Percentiles rank a stretch among this genome's conserved stretches.
phyloP scores from a whole-genome alignment of 2,888 invertebrate species.

The Drosophila buzzatii region DNA sequence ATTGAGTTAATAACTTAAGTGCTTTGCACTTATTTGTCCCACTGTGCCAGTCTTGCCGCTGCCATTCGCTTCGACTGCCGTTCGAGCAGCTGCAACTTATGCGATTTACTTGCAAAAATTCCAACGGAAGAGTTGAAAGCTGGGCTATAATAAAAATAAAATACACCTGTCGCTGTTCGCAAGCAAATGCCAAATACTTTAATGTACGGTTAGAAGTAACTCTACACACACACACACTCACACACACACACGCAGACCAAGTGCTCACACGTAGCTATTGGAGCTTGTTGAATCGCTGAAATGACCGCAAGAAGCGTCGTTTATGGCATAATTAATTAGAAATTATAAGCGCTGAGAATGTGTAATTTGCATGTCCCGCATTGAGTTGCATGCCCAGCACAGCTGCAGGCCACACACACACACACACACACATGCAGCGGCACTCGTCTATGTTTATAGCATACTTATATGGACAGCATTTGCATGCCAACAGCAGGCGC shows the following conservation, averaged over 20 bases:
- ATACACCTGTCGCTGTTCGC: slow-evolving; percentile 62
- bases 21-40: neutral
- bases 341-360: slow-evolving; percentile 75
- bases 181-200: slow-evolving; percentile 38
- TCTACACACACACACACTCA: slow-evolving; percentile 2
- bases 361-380: slow-evolving; percentile 72
- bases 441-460: slow-evolving; percentile 16
- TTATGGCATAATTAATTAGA: slow-evolving; percentile 83
- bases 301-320: slow-evolving; percentile 63
- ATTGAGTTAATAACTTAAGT: too few relatives aligned
- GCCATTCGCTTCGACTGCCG: slow-evolving; percentile 10
- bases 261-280: slow-evolving; percentile 9
- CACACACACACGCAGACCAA: neutral
- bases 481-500: slow-evolving; percentile 56
- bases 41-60: slow-evolving; percentile 32
- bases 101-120: slow-evolving; percentile 71
- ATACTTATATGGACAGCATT: slow-evolving; percentile 35
- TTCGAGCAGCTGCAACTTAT: slow-evolving; percentile 74
- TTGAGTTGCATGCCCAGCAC: slow-evolving; percentile 19
- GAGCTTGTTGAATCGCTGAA: slow-evolving; percentile 28
- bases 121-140: slow-evolving; percentile 47
- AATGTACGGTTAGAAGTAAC: slow-evolving; percentile 4
- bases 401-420: slow-evolving; percentile 21
- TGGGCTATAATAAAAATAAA: slow-evolving; percentile 70
- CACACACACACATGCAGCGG: slow-evolving; percentile 1